These are phyloP conservation scores for Acipenser transmontanus DNA, from an alignment of 2,797 vertebrate species.

Conservation along the genomic window DNA sequence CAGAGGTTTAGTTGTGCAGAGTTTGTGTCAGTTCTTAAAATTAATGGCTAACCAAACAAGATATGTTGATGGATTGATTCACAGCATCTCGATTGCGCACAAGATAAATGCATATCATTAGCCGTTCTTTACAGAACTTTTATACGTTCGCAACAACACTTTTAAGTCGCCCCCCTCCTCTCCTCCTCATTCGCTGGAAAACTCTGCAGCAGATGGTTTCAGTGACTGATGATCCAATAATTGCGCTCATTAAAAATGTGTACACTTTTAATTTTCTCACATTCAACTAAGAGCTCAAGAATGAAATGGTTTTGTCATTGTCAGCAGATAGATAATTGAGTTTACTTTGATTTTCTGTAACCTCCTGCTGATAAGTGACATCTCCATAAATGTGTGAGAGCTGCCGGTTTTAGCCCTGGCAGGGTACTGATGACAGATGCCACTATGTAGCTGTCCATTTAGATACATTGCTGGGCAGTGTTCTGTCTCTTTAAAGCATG, in stretches of 20 bases:
- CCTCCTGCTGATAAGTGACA: slow-evolving; percentile 38
- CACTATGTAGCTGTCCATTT: neutral
- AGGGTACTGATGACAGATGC: slow-evolving; percentile 31
- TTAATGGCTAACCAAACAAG: no score
- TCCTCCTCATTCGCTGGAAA: slow-evolving; percentile 31
- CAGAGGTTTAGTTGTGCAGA: no score
- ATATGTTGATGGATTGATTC: no score
- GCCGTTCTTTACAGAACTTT: slow-evolving; percentile 44
- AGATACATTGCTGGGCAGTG: slow-evolving; percentile 22
- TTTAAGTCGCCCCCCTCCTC: slow-evolving; percentile 37
- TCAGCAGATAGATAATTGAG: slow-evolving; percentile 57
- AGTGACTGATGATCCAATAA: slow-evolving; percentile 65
- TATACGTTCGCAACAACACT: slow-evolving; percentile 41
- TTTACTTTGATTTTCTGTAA: slow-evolving; percentile 55
- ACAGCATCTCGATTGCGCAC: neutral
- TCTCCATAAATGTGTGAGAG: slow-evolving; percentile 35
- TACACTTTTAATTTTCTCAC: slow-evolving; percentile 51
- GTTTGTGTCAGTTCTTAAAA: no score
- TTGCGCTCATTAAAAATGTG: slow-evolving; percentile 64
- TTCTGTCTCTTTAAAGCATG: no score
- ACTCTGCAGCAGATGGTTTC: slow-evolving; percentile 53
- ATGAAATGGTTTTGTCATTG: slow-evolving; percentile 55
- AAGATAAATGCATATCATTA: slow-evolving; percentile 45
- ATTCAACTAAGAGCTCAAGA: slow-evolving; percentile 48
- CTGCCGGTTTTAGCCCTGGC: slow-evolving; percentile 28